Evolutionary conservation across 2,113 vertebrate species (phyloP).

Genomic region (Ciconia stormi): DNA sequence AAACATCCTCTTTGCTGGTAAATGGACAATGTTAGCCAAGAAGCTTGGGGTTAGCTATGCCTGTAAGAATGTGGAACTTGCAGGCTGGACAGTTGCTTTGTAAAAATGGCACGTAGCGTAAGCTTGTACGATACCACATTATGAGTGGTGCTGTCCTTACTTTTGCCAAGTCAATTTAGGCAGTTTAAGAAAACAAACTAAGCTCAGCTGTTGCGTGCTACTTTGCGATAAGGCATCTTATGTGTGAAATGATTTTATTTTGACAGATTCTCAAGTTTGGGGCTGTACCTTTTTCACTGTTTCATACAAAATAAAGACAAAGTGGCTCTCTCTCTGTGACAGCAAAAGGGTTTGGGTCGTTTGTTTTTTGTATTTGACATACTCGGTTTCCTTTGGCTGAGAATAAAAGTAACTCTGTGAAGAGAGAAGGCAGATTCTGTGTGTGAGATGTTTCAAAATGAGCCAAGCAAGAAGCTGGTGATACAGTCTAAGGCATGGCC

Average conservation of each 20-base stretch:
- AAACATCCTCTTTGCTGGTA: not conserved
- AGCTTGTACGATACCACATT: rapidly evolving
- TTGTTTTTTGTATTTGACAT: not conserved
- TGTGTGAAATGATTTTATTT: not conserved
- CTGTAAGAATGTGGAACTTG: not conserved
- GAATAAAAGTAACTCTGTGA: not conserved
- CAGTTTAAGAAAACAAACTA: slow-evolving; percentile 10
- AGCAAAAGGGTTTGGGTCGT: not conserved
- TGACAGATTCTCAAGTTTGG: not conserved
- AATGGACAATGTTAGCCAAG: rapidly evolving
- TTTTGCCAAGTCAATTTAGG: not conserved
- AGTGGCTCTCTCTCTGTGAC: not conserved
- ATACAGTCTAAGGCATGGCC: rapidly evolving
- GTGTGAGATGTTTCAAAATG: not conserved
- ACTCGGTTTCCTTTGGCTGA: not conserved
- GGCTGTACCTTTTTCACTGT: not conserved
- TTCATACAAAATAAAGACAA: not conserved
- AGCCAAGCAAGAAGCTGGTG: not conserved
- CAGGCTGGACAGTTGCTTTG: not conserved
- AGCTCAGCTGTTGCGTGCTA: not conserved
- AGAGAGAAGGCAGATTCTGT: not conserved
- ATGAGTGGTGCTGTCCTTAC: not conserved
- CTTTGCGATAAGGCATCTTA: not conserved
- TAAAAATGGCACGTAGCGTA: not conserved
- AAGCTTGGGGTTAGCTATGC: not conserved